These are phyloP conservation scores for Grammomys dolichurus DNA, from an alignment of 2,113 vertebrate species.

Conservation along the genomic window DNA sequence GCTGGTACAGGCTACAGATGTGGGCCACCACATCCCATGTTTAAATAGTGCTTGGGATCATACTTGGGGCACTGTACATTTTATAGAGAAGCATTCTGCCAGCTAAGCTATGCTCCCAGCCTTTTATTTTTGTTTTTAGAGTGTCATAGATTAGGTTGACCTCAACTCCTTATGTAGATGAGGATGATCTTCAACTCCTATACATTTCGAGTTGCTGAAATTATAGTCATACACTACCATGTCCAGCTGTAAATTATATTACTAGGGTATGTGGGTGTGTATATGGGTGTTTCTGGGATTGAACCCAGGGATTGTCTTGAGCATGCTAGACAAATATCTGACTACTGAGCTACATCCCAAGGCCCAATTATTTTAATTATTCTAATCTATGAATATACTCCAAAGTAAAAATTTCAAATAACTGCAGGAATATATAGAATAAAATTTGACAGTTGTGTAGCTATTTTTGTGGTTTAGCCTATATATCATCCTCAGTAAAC, in stretches of 20 bases:
- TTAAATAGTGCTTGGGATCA: not conserved
- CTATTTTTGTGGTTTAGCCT: conserved; percentile 53
- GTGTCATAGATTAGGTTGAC: not conserved
- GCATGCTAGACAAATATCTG: not conserved
- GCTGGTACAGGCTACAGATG: not conserved
- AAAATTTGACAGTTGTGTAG: conserved; percentile 23
- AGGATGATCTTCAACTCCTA: not conserved
- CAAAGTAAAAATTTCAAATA: conserved; percentile 44
- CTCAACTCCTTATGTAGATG: not conserved
- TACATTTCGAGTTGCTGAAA: too few species aligned
- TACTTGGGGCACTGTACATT: not conserved
- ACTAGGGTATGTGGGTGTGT: too few species aligned
- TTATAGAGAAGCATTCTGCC: not conserved
- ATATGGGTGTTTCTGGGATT: not conserved
- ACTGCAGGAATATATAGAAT: not conserved
- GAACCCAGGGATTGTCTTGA: not conserved
- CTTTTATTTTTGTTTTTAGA: not conserved
- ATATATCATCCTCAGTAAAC: not conserved
- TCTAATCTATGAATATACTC: conserved; percentile 15
- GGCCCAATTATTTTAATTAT: not conserved
- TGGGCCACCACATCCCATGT: not conserved
- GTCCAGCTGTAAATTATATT: not conserved
- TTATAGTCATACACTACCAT: not conserved
- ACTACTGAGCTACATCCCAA: not conserved
- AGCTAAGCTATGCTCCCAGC: not conserved